Evolutionary conservation across 2,888 invertebrate genomes (phyloP).

Genomic region (Caenorhabditis drosophilae): DNA sequence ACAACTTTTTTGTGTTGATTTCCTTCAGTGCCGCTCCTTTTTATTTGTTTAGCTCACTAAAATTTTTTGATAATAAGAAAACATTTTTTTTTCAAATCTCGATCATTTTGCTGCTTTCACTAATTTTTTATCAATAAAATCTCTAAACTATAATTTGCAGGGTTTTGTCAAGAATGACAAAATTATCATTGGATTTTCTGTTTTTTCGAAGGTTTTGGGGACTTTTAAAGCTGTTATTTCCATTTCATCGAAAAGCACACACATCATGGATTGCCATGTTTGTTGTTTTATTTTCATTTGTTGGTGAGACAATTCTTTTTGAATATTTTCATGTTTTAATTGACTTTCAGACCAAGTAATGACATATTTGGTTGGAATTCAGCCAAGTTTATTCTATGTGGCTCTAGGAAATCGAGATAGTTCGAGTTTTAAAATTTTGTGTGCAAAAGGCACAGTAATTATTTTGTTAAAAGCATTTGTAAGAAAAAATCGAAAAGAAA

Average conservation of each 20-base stretch:
- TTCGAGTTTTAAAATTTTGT: slow-evolving; percentile 69
- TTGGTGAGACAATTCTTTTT: slow-evolving; percentile 64
- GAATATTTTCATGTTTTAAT: background rate
- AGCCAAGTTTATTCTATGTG: slow-evolving; percentile 73
- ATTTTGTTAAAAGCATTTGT: slow-evolving; percentile 67
- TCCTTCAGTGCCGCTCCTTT: too few species aligned
- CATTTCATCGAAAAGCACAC: slow-evolving; percentile 64
- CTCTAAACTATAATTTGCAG: too few species aligned
- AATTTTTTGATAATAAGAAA: background rate
- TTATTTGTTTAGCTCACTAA: background rate
- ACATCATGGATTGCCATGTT: slow-evolving; percentile 68
- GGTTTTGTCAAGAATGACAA: slow-evolving; percentile 60
- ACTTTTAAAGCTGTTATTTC: slow-evolving; percentile 70
- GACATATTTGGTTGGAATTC: slow-evolving; percentile 73
- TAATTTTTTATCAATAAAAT: too few species aligned
- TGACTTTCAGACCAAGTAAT: slow-evolving; percentile 72
- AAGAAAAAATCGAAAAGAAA: slow-evolving; percentile 49
- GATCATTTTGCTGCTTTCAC: too few species aligned
- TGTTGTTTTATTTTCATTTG: slow-evolving; percentile 68
- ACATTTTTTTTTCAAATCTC: too few species aligned
- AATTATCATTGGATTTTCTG: slow-evolving; percentile 68
- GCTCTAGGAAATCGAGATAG: slow-evolving; percentile 71
- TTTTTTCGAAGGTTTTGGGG: slow-evolving; percentile 70
- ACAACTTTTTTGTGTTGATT: too few species aligned
- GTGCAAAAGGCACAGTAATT: slow-evolving; percentile 68